Conservation (phyloP, 1,140 invertebrate species). For the Drosophila paulistorum region DNA sequence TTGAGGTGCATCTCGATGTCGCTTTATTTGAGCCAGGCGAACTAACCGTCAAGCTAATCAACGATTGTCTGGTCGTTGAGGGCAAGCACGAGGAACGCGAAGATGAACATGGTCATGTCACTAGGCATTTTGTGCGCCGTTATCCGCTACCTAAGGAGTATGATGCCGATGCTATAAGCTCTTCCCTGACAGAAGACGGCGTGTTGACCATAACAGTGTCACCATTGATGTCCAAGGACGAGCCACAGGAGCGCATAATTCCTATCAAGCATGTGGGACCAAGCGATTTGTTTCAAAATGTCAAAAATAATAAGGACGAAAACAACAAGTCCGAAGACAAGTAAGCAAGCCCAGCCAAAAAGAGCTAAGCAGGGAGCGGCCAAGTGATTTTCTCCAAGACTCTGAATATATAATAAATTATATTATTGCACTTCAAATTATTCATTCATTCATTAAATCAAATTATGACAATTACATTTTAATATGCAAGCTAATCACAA, state of each 20-base stretch:
- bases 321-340: conserved; percentile 67
- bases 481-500: conserved; percentile 47
- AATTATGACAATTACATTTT: conserved; percentile 37
- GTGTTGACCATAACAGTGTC: conserved; percentile 85
- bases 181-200: conserved; percentile 87
- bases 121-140: conserved; percentile 86
- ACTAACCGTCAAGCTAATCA: conserved; percentile 89
- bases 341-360: conserved; percentile 27
- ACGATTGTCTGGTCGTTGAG: conserved; percentile 87
- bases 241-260: conserved; percentile 81
- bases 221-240: conserved; percentile 82
- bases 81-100: conserved; percentile 89
- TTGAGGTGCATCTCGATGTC: conserved; percentile 87
- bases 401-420: conserved; percentile 34
- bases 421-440: conserved; percentile 60
- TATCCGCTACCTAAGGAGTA: conserved; percentile 87
- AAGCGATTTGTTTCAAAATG: conserved; percentile 66
- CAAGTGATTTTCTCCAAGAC: conserved; percentile 71
- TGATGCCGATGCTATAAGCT: conserved; percentile 85
- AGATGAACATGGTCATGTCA: conserved; percentile 86
- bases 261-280: conserved; percentile 83
- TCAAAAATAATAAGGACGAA: conserved; percentile 54
- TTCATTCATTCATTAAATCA: conserved; percentile 19
- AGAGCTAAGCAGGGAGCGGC: conserved; percentile 25
- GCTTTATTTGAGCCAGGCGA: conserved; percentile 90